Percentiles rank a stretch among this genome's conserved stretches.
Conservation (phyloP, 2,888 invertebrate species). For the Stenoptilia bipunctidactyla region DNA sequence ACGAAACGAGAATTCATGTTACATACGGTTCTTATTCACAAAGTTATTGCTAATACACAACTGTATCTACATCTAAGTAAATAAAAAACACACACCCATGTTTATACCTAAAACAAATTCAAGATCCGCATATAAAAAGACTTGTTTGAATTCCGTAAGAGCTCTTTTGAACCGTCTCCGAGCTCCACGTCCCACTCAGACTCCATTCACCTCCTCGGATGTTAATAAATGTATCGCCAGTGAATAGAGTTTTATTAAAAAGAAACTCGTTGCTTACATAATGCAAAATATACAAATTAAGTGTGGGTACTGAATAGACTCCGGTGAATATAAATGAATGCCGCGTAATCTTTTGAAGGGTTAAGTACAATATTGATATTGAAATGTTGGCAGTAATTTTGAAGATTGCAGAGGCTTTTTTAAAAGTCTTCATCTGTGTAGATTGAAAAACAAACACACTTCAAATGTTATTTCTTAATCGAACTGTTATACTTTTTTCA, state of each 20-base stretch:
- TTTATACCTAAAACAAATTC: background rate
- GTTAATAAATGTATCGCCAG: slow-evolving; percentile 66
- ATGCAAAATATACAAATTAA: slow-evolving; percentile 60
- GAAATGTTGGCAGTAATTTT: too few species aligned
- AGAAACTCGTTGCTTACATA: slow-evolving; percentile 37
- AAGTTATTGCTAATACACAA: too few species aligned
- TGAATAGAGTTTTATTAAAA: slow-evolving; percentile 63
- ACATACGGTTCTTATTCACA: too few species aligned
- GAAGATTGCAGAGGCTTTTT: too few species aligned
- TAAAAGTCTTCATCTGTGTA: too few species aligned
- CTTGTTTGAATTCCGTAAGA: background rate
- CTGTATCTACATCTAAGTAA: too few species aligned
- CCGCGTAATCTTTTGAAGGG: slow-evolving; percentile 29
- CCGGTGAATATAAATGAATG: slow-evolving; percentile 37
- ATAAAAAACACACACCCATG: too few species aligned
- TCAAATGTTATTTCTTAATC: too few species aligned
- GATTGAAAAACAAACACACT: too few species aligned
- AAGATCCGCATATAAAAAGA: background rate
- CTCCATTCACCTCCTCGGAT: slow-evolving; percentile 51
- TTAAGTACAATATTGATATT: slow-evolving; percentile 31
- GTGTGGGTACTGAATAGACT: slow-evolving; percentile 55
- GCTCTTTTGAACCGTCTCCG: background rate
- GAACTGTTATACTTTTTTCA: too few species aligned
- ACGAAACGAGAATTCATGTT: too few species aligned
- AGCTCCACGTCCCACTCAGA: slow-evolving; percentile 42